A percentile compares a stretch with the other conserved stretches of the same genome.
phyloP scores from a whole-genome alignment of 2,113 vertebrate species.

The Vulpes vulpes region DNA sequence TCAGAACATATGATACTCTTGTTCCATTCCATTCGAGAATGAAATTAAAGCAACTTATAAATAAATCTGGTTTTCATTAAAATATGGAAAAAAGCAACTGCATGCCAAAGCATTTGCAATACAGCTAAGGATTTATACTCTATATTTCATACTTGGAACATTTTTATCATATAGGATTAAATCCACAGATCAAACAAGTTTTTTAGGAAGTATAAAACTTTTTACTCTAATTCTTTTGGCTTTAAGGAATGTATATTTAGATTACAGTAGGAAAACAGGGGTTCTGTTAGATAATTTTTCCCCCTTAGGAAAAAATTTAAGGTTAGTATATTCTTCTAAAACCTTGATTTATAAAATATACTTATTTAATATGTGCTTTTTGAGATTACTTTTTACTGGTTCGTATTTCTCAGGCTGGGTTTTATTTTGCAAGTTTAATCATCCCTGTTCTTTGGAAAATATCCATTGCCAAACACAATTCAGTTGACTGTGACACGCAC shows the following conservation, averaged over 20 bases:
- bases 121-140: conserved; percentile 83
- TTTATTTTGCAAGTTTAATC: conserved; percentile 64
- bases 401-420: conserved; percentile 41
- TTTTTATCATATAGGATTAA: conserved; percentile 84
- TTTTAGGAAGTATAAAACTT: conserved; percentile 82
- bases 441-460: neutral
- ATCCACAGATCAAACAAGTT: conserved; percentile 82
- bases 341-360: conserved; percentile 58
- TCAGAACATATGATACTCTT: conserved; percentile 92
- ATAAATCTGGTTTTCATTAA: conserved; percentile 88
- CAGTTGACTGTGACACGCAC: neutral
- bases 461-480: conserved; percentile 31
- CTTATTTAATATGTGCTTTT: conserved; percentile 53
- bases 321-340: conserved; percentile 63
- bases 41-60: conserved; percentile 92
- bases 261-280: conserved; percentile 52
- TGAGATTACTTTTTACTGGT: conserved; percentile 25
- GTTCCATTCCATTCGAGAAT: conserved; percentile 90
- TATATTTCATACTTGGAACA: conserved; percentile 81
- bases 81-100: conserved; percentile 83
- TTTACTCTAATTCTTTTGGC: conserved; percentile 81
- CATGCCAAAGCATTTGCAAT: conserved; percentile 84
- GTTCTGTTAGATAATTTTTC: conserved; percentile 54
- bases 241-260: conserved; percentile 69
- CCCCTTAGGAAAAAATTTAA: conserved; percentile 26